These are phyloP conservation scores for Apeira syringaria DNA, from an alignment of 2,888 invertebrate species.

Conservation along the genomic window DNA sequence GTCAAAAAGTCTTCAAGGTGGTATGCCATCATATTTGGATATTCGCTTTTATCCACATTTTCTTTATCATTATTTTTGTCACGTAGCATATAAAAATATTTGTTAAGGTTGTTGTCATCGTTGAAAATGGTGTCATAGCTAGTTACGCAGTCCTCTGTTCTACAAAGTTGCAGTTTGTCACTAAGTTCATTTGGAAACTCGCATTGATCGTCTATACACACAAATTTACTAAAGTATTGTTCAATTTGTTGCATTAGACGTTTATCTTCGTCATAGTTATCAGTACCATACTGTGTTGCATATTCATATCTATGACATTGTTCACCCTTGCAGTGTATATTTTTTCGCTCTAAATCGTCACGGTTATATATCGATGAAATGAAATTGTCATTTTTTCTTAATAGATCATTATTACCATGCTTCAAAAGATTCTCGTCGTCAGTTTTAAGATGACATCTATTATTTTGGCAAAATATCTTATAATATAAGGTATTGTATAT, in stretches of 20 bases:
- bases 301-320: not conserved
- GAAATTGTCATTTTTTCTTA: not conserved
- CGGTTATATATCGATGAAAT: not conserved
- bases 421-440: not conserved
- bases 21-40: constrained; percentile 1
- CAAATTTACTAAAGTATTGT: too few species aligned
- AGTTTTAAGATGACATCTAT: not conserved
- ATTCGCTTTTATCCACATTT: not conserved
- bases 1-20: constrained; percentile 1
- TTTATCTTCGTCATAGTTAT: not conserved
- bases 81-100: not conserved
- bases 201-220: not conserved
- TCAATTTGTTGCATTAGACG: not conserved
- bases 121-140: not conserved
- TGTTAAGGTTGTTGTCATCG: not conserved
- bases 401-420: not conserved
- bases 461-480: not conserved
- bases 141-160: not conserved
- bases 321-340: not conserved
- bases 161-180: not conserved
- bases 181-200: not conserved
- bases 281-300: not conserved
- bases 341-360: not conserved
- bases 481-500: not conserved
- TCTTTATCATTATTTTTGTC: not conserved